Evolutionary conservation across 1,140 invertebrate genomes (phyloP).

Genomic region (Ectropis grisescens): DNA sequence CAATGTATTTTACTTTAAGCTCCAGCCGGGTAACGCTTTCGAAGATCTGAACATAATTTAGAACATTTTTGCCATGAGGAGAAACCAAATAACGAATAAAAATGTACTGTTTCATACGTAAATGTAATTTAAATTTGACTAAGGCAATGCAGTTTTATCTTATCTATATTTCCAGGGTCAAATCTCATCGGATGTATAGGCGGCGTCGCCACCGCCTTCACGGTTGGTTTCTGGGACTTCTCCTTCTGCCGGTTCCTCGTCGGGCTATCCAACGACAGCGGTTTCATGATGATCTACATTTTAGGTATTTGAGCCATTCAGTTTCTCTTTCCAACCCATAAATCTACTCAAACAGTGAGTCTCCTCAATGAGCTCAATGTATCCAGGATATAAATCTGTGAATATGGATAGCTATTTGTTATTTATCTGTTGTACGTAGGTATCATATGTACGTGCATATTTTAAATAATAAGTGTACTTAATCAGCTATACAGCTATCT

Average conservation of each 20-base stretch:
- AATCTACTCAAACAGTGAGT: no score
- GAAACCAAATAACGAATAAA: not conserved
- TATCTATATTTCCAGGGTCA: conserved; percentile 37
- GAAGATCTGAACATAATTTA: no score
- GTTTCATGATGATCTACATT: conserved; percentile 72
- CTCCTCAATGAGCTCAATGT: no score
- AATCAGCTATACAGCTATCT: no score
- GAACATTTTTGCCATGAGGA: not conserved
- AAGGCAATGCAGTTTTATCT: no score
- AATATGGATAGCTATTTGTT: no score
- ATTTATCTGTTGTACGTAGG: no score
- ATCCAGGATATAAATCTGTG: no score
- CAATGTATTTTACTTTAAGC: not conserved
- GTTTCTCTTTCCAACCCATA: not conserved
- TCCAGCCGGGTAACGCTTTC: not conserved
- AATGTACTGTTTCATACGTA: not conserved
- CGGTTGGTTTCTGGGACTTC: conserved; percentile 62
- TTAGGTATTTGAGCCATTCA: no score
- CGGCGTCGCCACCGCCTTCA: conserved; percentile 60
- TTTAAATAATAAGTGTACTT: no score
- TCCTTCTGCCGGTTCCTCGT: conserved; percentile 68
- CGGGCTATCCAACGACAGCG: conserved; percentile 71
- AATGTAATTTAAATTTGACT: no score
- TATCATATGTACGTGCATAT: no score
- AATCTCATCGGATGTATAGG: conserved; percentile 66